Evolutionary conservation across 2,797 vertebrate species (phyloP), one percentile per base, ranked within the genome.

Genomic region (Poeciliopsis paucimaculata): DNA sequence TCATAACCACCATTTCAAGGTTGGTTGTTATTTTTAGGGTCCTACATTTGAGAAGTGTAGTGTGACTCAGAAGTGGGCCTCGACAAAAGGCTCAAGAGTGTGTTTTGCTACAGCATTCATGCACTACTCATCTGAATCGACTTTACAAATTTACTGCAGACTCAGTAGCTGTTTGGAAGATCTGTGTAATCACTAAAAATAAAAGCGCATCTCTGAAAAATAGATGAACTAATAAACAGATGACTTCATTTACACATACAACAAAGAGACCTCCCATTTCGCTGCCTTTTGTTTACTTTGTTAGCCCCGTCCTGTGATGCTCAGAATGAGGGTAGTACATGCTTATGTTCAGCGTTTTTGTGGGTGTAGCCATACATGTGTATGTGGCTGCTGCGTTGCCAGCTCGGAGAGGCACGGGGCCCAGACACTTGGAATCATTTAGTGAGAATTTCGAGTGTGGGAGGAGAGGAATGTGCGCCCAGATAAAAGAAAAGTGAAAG

Each of bases 361-460:
- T 89, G 93, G 79, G 90, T 86, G 91, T 89, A 87, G 64, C 84
- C 92, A 81, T 84, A 76, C 26, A n/a, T 91, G 83, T 82, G 55
- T 82, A 34, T 79, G 84, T 88, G 80, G 86, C 85, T 88, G 85
- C 86, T 90, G 89, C 82, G 89, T 80, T 92, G 93, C 89, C 88
- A 92, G 91, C 84, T 92, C 81, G 55, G 84, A 76, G 89, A 94
- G 92, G 93, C 93, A 94, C 87, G 81, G 90, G 94, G 94, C 94
- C 94, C 95, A 96, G 95, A 96, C 95, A 96, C 94, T 96, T 96
- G 95, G 95, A 96, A 95, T 95, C 95, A 95, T 95, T 96, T 96
- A 95, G 95, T 94, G 94, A 94, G 93, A 94, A 92, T 95, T 94
- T 94, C 45, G 88, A 94, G 94, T 95, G 95, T 96, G 93, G 96